These are phyloP conservation scores for Atlantisia rogersi DNA, from an alignment of 2,113 vertebrate genomes.

Conservation along the genomic window DNA sequence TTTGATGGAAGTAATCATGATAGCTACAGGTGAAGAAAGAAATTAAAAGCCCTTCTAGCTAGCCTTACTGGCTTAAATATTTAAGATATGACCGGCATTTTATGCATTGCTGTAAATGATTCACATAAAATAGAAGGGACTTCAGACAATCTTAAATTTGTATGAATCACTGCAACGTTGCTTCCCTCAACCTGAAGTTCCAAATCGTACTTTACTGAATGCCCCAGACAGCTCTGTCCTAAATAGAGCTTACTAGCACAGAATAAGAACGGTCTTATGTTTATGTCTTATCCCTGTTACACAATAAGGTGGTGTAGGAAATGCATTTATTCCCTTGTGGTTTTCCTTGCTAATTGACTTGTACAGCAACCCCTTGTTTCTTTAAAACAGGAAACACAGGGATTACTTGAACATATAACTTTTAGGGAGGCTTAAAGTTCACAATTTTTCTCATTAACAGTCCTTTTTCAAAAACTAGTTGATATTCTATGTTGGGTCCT, in stretches of 20 bases:
- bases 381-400: not conserved
- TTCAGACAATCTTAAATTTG: not conserved
- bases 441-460: not conserved
- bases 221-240: not conserved
- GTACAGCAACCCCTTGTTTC: not conserved
- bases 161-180: not conserved
- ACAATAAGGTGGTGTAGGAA: not conserved
- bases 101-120: not conserved
- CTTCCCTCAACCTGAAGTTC: not conserved
- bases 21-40: not conserved
- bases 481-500: not conserved
- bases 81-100: not conserved
- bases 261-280: not conserved
- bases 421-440: not conserved
- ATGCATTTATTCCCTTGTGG: not conserved
- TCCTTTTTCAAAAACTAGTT: not conserved
- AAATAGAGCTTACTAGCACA: not conserved
- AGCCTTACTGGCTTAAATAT: not conserved
- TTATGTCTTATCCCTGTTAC: not conserved
- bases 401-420: not conserved
- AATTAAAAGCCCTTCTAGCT: not conserved
- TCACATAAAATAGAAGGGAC: not conserved
- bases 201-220: not conserved
- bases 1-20: not conserved
- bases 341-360: not conserved